Evolutionary conservation across 1,140 invertebrate species (phyloP), one percentile per base, ranked within the genome.

Genomic region (Hycleus phaleratus): DNA sequence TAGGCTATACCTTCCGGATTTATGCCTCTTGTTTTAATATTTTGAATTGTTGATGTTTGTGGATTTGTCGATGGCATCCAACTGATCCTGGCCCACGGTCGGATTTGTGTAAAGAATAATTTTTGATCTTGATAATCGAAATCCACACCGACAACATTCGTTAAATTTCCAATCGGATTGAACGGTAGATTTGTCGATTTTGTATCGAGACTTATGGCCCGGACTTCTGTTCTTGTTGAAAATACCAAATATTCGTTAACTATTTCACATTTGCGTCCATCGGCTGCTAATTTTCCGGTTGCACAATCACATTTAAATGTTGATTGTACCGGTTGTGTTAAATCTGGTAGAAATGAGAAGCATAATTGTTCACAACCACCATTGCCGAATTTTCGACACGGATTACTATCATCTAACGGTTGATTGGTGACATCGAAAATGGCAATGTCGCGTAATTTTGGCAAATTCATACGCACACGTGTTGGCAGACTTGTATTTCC

Each of bases 1-100:
- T 95, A 96, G 0, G 94, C 92, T 59, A 98, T 91, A 3, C 95
- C 95, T 74, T 98, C 94, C 0, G 93, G 93, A 75, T 94, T 95
- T 51, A 94, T 93, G 12, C 88, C 86, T 70, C 88, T 87, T 52
- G 76, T 86, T 9, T 91, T 81, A 7, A 93, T 82, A 50, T 82
- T 85, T n/a, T 85, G 81, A n/a, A 89, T 83, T 43, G 80, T 78
- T 3, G 73, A 72, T 2, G 73, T 71, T 1, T 78, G 80, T 0
- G 88, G 87, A 61, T 82, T 81, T 26, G 82, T 81, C 0, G 87
- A 81, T 5, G 84, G 78, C 64, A 93, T 82, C 77, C 83, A 91
- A 1, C 85, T 90, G 59, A 96, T 95, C 67, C 85, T 85, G 1
- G 91, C 86, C 84, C 90, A 91, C 0, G 93, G 93, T 66, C 91